Conservation (phyloP, 2,888 invertebrate species). For the Orthosia cruda region DNA sequence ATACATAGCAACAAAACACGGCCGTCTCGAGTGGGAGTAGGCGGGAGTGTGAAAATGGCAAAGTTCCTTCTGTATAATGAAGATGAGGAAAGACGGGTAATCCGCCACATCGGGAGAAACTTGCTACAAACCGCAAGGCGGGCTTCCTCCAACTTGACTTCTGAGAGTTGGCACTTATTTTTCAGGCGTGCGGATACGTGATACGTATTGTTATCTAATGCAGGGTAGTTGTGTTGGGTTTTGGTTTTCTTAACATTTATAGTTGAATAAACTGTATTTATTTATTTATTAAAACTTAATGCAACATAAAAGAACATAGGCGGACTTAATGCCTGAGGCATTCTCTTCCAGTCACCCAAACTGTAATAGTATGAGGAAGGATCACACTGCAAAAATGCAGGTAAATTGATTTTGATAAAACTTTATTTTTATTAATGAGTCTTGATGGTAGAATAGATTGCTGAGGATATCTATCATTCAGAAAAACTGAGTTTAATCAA, state of each 20-base stretch:
- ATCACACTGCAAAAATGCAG: too few species aligned
- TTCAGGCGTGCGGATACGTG: constrained; percentile 58
- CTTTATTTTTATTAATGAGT: too few species aligned
- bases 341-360: too few species aligned
- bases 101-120: constrained; percentile 84
- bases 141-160: constrained; percentile 69
- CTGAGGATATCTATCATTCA: too few species aligned
- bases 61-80: constrained; percentile 89
- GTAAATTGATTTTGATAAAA: too few species aligned
- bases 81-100: constrained; percentile 87
- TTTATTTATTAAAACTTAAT: too few species aligned
- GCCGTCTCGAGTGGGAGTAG: constrained; percentile 74
- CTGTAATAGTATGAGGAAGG: too few species aligned
- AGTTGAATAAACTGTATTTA: neutral
- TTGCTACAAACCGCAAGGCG: constrained; percentile 82
- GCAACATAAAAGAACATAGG: too few species aligned
- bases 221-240: neutral
- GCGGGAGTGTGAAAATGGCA: constrained; percentile 84
- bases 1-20: constrained; percentile 86
- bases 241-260: neutral
- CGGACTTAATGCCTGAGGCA: too few species aligned
- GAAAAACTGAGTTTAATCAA: too few species aligned
- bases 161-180: constrained; percentile 75
- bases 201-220: constrained; percentile 51
- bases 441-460: too few species aligned